Evolutionary conservation across 2,113 vertebrate species (phyloP).

Genomic region (Hydrochoerus hydrochaeris): DNA sequence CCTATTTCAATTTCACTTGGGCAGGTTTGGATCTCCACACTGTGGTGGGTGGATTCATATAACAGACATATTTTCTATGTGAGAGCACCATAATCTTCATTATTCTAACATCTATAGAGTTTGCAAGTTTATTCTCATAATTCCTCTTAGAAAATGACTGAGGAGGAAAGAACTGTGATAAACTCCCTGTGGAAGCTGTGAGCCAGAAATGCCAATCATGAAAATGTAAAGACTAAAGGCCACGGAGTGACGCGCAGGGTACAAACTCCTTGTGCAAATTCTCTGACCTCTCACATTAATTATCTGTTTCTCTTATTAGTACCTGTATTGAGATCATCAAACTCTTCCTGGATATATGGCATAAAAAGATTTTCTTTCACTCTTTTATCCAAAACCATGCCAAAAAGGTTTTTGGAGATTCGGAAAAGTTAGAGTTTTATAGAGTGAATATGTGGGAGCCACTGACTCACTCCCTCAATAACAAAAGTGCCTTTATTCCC

Average conservation of each 20-base stretch:
- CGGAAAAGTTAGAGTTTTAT: neutral
- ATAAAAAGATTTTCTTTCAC: neutral
- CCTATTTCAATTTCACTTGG: neutral
- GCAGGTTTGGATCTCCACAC: neutral
- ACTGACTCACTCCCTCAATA: neutral
- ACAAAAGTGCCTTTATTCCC: neutral
- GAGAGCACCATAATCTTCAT: neutral
- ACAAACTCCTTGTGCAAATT: neutral
- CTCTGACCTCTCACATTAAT: neutral
- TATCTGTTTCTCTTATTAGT: neutral
- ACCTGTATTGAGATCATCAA: fast-evolving
- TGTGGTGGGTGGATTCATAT: neutral
- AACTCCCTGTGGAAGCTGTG: neutral
- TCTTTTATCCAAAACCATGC: neutral
- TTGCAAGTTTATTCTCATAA: neutral
- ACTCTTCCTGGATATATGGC: neutral
- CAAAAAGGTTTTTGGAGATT: neutral
- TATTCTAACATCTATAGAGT: neutral
- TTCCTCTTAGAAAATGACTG: neutral
- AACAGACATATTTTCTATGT: neutral
- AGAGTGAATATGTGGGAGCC: neutral
- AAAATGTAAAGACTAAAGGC: neutral
- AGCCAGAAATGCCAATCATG: neutral
- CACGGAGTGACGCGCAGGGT: neutral
- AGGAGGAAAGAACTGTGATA: neutral